Evolutionary conservation across 1,140 invertebrate genomes (phyloP), one percentile per base, ranked within the genome.

Genomic region (Drosophila mayri): DNA sequence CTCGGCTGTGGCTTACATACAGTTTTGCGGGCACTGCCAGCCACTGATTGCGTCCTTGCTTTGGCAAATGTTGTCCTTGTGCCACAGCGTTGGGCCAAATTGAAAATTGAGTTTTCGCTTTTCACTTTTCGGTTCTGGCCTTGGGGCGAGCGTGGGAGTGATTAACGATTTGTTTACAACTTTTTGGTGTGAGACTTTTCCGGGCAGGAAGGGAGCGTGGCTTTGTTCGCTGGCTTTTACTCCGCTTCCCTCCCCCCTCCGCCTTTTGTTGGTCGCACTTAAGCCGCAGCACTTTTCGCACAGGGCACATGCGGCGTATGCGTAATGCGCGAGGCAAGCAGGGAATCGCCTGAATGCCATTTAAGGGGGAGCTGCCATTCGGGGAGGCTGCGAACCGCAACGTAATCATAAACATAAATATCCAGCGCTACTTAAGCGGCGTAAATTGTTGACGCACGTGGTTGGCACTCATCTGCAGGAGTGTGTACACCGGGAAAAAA

Each of bases 321-420:
- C 41, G 66, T 67, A 67, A 70, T 70, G 11, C 50, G 38, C 38
- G 66, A 35, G 43, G 46, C 12, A 55, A 20, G 35, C 22, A 37
- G 30, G 61, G 37, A 63, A 41, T n/a, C 35, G 12, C 44, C 44
- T 43, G 37, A 49, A 35, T 22, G 61, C 62, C 38, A 52, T 66
- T 66, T 66, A 16, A 47, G 44, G 28, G 41, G 43, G 28, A 37
- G 43, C 20, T 46, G 38, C 38, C 5, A 49, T 49, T 49, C 46
- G n/a, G 49, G 76, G 70, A 80, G 63, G 54, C 67, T 88, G 84
- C 72, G 65, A 84, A 77, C 73, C 85, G 77, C 84, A 88, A 87
- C 80, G 77, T 77, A 80, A 87, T 87, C 84, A 87, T 87, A 87
- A 87, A 68, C 84, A 87, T 87, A 87, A 87, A 87, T 87, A 87